Conservation (phyloP, 1,140 invertebrate species). For the Zaprionus lachaisei region DNA sequence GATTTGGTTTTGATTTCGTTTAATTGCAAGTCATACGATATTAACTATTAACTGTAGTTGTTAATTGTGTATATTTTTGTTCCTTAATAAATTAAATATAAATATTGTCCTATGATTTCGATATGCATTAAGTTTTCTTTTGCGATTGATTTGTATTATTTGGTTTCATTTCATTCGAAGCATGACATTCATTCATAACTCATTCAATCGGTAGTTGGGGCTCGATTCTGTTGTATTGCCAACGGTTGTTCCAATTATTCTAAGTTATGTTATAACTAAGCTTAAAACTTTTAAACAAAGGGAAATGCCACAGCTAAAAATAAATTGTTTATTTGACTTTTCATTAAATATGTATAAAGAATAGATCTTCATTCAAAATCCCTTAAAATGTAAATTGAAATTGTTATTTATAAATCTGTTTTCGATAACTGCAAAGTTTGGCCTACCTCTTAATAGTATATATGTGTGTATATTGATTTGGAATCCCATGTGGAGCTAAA, state of each 20-base stretch:
- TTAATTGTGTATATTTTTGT: constrained; percentile 67
- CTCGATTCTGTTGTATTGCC: constrained; percentile 1
- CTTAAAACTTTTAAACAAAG: too few species aligned
- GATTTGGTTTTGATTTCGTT: constrained; percentile 45
- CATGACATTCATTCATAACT: constrained; percentile 29
- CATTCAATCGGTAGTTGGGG: constrained; percentile 28
- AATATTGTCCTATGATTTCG: constrained; percentile 55
- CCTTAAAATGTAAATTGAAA: too few species aligned
- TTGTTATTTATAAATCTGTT: too few species aligned
- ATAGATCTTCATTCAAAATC: background rate
- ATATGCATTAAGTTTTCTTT: constrained; percentile 62
- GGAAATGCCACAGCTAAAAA: too few species aligned
- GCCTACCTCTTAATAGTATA: background rate
- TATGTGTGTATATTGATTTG: constrained; percentile 8
- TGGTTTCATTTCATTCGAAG: constrained; percentile 12
- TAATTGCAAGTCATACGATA: constrained; percentile 34
- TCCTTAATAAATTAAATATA: constrained; percentile 78
- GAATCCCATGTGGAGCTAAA: background rate
- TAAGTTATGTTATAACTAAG: background rate
- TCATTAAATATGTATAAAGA: background rate
- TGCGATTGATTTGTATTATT: constrained; percentile 49
- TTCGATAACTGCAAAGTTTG: background rate
- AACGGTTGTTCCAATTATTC: constrained; percentile 1
- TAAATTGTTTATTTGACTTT: too few species aligned
- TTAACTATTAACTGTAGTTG: constrained; percentile 69